phyloP scores from a whole-genome alignment of 1,140 invertebrate species.

The Drosophila parvula region DNA sequence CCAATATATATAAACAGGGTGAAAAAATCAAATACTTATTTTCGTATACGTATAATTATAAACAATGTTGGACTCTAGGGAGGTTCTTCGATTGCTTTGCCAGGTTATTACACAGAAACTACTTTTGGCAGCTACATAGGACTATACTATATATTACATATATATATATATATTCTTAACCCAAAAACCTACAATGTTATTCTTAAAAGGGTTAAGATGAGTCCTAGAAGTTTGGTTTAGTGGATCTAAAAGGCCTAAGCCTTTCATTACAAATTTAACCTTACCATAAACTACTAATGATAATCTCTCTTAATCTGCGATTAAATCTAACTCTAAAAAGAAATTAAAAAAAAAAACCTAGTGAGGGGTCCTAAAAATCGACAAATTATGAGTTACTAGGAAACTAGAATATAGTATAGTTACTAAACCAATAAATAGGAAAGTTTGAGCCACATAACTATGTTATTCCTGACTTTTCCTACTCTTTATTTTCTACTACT shows the following conservation, averaged over 20 bases:
- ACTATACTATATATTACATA: no score
- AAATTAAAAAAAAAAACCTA: neutral
- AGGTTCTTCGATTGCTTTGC: neutral
- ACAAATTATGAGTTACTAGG: neutral
- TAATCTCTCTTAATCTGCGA: no score
- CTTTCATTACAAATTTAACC: neutral
- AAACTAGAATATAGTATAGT: no score
- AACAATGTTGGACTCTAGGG: neutral
- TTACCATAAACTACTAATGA: neutral
- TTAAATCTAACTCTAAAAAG: neutral
- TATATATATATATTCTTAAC: no score
- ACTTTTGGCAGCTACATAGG: no score
- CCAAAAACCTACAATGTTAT: no score
- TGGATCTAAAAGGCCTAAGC: neutral
- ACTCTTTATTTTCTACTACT: no score
- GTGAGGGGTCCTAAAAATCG: neutral
- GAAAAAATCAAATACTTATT: conserved; percentile 13
- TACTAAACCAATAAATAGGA: no score
- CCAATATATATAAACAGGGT: neutral
- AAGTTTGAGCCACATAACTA: no score
- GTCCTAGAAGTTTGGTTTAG: no score
- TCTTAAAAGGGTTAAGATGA: no score
- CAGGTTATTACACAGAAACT: neutral
- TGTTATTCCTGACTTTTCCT: no score
- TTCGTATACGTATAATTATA: conserved; percentile 20